A percentile compares a stretch with the other conserved stretches of the same genome.
Conservation (phyloP, 2,888 invertebrate genomes). For the Yponomeuta plumbellus region DNA sequence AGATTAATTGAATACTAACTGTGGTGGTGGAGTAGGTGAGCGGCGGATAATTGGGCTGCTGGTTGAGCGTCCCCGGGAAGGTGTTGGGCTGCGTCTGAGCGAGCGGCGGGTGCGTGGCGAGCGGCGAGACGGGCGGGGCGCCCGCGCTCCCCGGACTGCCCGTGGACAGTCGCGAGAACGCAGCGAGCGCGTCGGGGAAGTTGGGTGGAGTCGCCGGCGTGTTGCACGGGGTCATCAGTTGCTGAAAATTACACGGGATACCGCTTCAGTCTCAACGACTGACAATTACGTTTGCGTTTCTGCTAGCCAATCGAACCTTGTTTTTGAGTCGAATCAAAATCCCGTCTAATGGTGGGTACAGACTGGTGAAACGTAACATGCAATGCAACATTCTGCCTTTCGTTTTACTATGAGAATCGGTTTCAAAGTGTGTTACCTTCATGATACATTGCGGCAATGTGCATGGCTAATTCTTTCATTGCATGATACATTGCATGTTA, state of each 20-base stretch:
- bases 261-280: too few relatives aligned
- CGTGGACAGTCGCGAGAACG: conserved; percentile 90
- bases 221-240: conserved; percentile 94
- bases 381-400: too few relatives aligned
- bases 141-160: conserved; percentile 65
- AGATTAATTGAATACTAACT: conserved; percentile 12
- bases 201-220: conserved; percentile 96
- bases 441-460: too few relatives aligned
- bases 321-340: too few relatives aligned
- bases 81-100: conserved; percentile 29
- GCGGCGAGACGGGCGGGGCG: conserved; percentile 63
- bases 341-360: too few relatives aligned
- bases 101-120: conserved; percentile 61
- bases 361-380: too few relatives aligned
- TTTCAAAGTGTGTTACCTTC: too few relatives aligned
- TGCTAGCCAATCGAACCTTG: too few relatives aligned
- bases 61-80: not conserved
- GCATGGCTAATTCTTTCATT: too few relatives aligned
- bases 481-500: too few relatives aligned
- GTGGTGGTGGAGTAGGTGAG: conserved; percentile 60
- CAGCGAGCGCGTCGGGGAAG: conserved; percentile 92
- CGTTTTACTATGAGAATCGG: too few relatives aligned
- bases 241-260: conserved; percentile 41
- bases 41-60: conserved; percentile 50
- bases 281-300: too few relatives aligned